These are phyloP conservation scores for Patiria miniata DNA, from an alignment of 35 echinoderm and acorn worm species.

Conservation along the genomic window DNA sequence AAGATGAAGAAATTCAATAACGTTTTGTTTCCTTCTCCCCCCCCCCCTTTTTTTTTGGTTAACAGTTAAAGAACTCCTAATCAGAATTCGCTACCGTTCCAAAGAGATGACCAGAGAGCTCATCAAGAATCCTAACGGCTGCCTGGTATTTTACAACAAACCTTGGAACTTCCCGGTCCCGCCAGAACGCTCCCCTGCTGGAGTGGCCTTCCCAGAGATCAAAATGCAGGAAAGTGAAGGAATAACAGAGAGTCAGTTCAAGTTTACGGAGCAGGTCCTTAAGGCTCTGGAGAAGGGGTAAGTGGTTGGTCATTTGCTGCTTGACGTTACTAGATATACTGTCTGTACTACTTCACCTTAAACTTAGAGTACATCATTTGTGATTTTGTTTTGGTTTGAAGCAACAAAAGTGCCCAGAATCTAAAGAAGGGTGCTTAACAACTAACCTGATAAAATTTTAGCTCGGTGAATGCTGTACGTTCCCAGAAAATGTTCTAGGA, in stretches of 20 bases:
- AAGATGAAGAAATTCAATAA: too few relatives aligned
- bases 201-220: background rate
- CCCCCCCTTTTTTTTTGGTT: too few relatives aligned
- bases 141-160: background rate
- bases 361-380: too few relatives aligned
- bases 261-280: conserved; percentile 6
- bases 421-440: too few relatives aligned
- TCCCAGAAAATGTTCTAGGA: too few relatives aligned
- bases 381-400: too few relatives aligned
- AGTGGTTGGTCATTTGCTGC: background rate
- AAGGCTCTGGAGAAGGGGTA: conserved; percentile 6
- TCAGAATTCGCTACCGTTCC: conserved; percentile 3
- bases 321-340: too few relatives aligned
- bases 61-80: background rate
- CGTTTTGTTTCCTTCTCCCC: background rate
- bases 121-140: conserved; percentile 1
- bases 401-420: too few relatives aligned
- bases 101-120: background rate
- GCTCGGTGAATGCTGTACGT: too few relatives aligned
- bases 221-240: background rate
- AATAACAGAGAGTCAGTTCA: conserved; percentile 11
- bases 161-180: background rate
- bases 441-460: too few relatives aligned
- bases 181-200: background rate
- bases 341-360: too few relatives aligned